Evolutionary conservation across 1,140 invertebrate genomes (phyloP), one percentile per base, ranked within the genome.

Genomic region (Zaprionus davidi): DNA sequence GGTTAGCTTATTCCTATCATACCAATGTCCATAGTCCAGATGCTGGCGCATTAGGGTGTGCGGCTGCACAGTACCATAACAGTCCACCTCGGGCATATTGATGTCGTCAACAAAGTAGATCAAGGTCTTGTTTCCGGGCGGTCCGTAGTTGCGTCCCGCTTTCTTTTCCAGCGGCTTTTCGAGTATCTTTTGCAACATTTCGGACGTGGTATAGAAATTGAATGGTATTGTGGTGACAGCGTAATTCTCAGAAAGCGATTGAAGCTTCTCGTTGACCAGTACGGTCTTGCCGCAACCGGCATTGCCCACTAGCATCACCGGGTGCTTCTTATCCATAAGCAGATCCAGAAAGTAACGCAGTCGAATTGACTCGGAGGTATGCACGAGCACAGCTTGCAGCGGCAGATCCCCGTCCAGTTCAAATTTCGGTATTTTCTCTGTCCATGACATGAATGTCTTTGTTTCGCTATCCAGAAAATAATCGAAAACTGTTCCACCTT

Each of bases 91-190:
- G 15, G 98, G 98, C 98, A 99, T 99, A 92, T 99, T 99, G 96
- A 99, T 97, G 87, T 99, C 98, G 92, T 99, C 98, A 69, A 99
- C 96, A 92, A 99, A 99, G 92, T 99, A 99, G 70, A 99, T 96
- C n/a, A 99, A 93, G 1, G 96, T 97, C 93, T 99, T 98, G 81
- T 96, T 98, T 36, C 98, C 98, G 3, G 98, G 98, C 22, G 98
- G 98, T 5, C 98, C 98, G 86, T 97, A 99, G 94, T 98, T 99
- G 79, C 97, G 94, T 3, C 98, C 98, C 46, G 98, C 98, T 93
- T 99, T 99, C 93, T 99, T 99, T 92, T 99, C 98, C 49, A 99
- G 91, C n/a, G 98, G 97, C 93, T 98, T 98, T 88, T 99, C 98
- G 57, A 99, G 93, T 57, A 99, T 96, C 91, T 97, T 97, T 93